phyloP scores from a whole-genome alignment of 2,888 invertebrate genomes.

The Halictus quadricinctus region DNA sequence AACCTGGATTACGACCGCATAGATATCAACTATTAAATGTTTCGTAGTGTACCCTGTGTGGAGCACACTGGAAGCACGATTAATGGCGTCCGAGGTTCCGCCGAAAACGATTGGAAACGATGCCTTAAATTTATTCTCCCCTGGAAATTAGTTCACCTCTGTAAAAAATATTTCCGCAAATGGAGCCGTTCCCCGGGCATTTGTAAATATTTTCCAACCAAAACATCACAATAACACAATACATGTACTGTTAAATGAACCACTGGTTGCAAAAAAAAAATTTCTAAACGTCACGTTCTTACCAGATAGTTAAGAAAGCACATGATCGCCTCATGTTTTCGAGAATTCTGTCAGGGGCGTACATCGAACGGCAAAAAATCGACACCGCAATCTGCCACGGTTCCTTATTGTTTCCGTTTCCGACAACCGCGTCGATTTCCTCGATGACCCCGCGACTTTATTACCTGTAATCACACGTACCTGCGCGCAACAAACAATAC shows the following conservation, averaged over 20 bases:
- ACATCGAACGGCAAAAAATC: background rate
- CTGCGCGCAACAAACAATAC: background rate
- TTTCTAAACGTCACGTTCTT: background rate
- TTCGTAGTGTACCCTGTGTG: background rate
- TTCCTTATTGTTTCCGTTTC: slow-evolving; percentile 43
- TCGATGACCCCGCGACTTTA: slow-evolving; percentile 19
- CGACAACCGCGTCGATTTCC: slow-evolving; percentile 29
- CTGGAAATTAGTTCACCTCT: no score
- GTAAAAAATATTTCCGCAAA: no score
- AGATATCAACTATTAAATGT: slow-evolving; percentile 5
- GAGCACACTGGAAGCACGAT: background rate
- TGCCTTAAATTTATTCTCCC: no score
- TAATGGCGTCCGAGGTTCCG: background rate
- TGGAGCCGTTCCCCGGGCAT: no score
- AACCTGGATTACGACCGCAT: background rate
- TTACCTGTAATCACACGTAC: background rate
- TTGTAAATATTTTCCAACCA: no score
- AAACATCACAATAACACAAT: no score
- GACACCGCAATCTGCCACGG: slow-evolving; percentile 28
- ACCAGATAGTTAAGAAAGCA: background rate
- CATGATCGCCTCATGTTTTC: background rate
- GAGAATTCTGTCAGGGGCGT: background rate
- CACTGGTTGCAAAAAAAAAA: background rate
- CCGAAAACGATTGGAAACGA: background rate
- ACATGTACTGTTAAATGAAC: no score